A percentile compares a stretch with the other conserved stretches of the same genome.
phyloP scores from a whole-genome alignment of 2,797 vertebrate genomes.

The Myoxocephalus aenaeus region DNA sequence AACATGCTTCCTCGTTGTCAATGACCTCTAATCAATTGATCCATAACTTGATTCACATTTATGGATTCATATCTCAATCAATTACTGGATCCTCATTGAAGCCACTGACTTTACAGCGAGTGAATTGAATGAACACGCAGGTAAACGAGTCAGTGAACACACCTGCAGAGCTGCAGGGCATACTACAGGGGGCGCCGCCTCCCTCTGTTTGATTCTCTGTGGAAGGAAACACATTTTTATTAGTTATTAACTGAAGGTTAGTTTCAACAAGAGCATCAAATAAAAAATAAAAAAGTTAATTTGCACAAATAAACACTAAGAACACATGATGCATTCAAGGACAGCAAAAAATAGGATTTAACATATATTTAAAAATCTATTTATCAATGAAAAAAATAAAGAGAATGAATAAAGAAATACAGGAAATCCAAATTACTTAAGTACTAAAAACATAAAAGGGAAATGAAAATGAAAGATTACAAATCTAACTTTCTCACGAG shows the following conservation, averaged over 20 bases:
- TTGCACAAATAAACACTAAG: not conserved
- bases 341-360: not conserved
- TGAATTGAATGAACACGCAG: not conserved
- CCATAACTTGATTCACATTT: no score
- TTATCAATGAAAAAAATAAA: not conserved
- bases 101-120: no score
- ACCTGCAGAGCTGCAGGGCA: constrained; percentile 45
- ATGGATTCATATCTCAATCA: no score
- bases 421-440: not conserved
- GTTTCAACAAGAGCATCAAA: not conserved
- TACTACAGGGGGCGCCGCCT: constrained; percentile 46
- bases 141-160: not conserved
- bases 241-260: not conserved
- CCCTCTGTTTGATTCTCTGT: constrained; percentile 28
- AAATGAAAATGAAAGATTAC: not conserved
- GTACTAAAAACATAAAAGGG: not conserved
- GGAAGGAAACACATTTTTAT: constrained; percentile 6
- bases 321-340: not conserved
- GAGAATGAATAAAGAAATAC: not conserved
- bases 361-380: not conserved
- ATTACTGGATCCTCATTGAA: not conserved
- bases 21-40: no score
- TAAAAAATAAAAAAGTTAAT: not conserved
- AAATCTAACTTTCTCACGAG: not conserved
- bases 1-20: no score